These are phyloP conservation scores for Antedon mediterranea DNA, from an alignment of 53 echinoderm and acorn worm genomes.

Conservation along the genomic window DNA sequence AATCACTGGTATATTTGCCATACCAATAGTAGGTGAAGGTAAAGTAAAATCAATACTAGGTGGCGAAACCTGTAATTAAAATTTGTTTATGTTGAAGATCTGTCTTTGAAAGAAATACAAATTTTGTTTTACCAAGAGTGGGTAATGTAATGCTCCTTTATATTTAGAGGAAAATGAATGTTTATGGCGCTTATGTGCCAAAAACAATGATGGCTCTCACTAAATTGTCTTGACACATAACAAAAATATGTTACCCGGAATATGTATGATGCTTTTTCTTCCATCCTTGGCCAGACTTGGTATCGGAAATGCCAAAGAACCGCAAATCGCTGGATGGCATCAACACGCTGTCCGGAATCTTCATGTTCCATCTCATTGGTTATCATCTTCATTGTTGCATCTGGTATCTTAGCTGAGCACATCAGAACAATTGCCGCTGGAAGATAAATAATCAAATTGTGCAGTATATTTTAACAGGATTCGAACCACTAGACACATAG, in stretches of 20 bases:
- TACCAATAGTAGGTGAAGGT: constrained; percentile 73
- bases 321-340: constrained; percentile 74
- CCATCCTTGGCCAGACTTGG: constrained; percentile 94
- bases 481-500: too few species aligned
- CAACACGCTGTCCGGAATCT: constrained; percentile 76
- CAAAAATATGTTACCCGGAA: constrained; percentile 42
- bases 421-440: constrained; percentile 84
- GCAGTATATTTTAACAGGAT: too few species aligned
- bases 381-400: constrained; percentile 56
- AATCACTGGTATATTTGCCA: constrained; percentile 55
- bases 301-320: constrained; percentile 88
- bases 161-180: too few species aligned
- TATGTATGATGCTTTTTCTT: constrained; percentile 69
- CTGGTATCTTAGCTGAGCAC: constrained; percentile 85
- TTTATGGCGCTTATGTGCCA: too few species aligned
- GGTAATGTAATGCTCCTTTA: too few species aligned
- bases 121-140: too few species aligned
- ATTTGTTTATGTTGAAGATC: too few species aligned
- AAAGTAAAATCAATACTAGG: constrained; percentile 96
- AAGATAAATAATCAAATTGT: neutral
- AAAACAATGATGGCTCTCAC: too few species aligned
- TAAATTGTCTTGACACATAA: too few species aligned
- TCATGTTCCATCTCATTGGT: constrained; percentile 83
- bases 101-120: too few species aligned
- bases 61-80: constrained; percentile 44